Evolutionary conservation across 2,113 vertebrate genomes (phyloP).

Genomic region (Himantopus leucocephalus): DNA sequence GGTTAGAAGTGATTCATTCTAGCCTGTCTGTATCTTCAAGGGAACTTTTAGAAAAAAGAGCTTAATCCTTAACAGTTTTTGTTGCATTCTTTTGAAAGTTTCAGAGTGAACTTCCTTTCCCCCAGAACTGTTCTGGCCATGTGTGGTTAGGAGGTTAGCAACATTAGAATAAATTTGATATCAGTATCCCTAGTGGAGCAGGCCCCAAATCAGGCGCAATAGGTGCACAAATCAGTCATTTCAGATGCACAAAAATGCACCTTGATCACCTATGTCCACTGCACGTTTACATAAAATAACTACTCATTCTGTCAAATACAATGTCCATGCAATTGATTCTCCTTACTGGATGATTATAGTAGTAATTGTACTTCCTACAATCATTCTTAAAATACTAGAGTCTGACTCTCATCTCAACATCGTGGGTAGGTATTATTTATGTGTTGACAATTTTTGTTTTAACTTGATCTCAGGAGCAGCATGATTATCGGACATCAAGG

Average conservation of each 20-base stretch:
- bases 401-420: neutral
- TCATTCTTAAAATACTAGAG: neutral
- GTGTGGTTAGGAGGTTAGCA: neutral
- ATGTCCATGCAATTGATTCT: neutral
- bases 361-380: neutral
- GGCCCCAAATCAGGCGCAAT: neutral
- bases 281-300: neutral
- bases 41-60: neutral
- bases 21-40: neutral
- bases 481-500: neutral
- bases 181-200: neutral
- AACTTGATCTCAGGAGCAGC: neutral
- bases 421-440: neutral
- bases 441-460: neutral
- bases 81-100: neutral
- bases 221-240: neutral
- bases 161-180: neutral
- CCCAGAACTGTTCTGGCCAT: neutral
- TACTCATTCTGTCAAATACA: neutral
- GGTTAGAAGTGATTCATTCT: neutral
- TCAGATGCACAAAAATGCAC: neutral
- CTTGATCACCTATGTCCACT: neutral
- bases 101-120: neutral
- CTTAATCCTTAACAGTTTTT: neutral
- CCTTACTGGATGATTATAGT: neutral